Conservation (phyloP, 2,888 invertebrate species). For the Eilema depressum region DNA sequence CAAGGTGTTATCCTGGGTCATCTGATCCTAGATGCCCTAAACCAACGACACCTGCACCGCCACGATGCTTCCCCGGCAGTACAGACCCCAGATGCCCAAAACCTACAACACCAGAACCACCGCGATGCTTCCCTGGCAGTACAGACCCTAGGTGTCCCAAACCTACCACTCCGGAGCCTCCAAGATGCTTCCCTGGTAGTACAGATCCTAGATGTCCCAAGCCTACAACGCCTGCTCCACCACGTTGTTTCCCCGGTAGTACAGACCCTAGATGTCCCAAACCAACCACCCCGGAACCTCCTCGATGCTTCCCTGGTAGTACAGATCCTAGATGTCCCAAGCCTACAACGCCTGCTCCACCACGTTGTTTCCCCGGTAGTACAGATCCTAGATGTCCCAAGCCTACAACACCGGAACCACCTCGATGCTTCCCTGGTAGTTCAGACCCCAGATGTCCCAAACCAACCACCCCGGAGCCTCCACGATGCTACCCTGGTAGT, state of each 20-base stretch:
- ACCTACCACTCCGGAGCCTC: constrained; percentile 27
- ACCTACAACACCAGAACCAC: constrained; percentile 26
- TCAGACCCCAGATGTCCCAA: constrained; percentile 52
- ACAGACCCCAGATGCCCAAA: constrained; percentile 32
- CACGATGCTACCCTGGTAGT: constrained; percentile 52
- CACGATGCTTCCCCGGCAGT: constrained; percentile 34
- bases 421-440: constrained; percentile 59
- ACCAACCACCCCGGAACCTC: constrained; percentile 43
- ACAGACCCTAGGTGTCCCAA: constrained; percentile 24
- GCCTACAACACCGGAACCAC: constrained; percentile 45
- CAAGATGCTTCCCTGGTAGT: constrained; percentile 29
- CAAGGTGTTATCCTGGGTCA: constrained; percentile 37
- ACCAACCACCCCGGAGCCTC: constrained; percentile 44
- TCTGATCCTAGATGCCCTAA: constrained; percentile 41
- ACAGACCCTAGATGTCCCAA: constrained; percentile 53
- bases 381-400: constrained; percentile 48
- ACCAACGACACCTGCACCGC: constrained; percentile 34
- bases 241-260: constrained; percentile 56
- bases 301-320: constrained; percentile 47
- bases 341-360: constrained; percentile 35
- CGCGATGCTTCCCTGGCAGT: constrained; percentile 26
- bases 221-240: constrained; percentile 43
- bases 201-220: constrained; percentile 41
- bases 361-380: constrained; percentile 52
- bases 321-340: constrained; percentile 33